Conservation (phyloP, 2,888 invertebrate species). For the Caenorhabditis afra region DNA sequence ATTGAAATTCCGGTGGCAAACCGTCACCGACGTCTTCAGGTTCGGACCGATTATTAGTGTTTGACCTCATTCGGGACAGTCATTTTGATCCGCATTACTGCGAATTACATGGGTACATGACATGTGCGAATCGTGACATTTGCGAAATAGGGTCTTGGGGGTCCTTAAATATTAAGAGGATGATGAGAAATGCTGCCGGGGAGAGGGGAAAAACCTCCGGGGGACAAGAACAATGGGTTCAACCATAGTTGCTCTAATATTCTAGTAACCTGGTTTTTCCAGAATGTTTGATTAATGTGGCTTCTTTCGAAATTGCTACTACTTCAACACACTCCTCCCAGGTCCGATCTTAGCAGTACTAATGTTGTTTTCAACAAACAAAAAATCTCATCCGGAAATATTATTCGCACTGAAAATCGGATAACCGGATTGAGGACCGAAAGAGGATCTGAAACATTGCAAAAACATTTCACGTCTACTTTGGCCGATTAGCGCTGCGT, state of each 20-base stretch:
- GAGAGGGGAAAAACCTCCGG: not conserved
- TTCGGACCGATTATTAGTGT: too few relatives aligned
- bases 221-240: conserved; percentile 22
- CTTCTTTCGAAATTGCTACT: not conserved
- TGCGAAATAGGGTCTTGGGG: too few relatives aligned
- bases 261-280: conserved; percentile 27
- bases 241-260: conserved; percentile 38
- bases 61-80: too few relatives aligned
- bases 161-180: too few relatives aligned
- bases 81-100: too few relatives aligned
- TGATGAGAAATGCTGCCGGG: not conserved
- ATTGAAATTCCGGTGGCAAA: too few relatives aligned
- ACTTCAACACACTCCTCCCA: too few relatives aligned
- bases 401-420: conserved; percentile 5
- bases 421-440: not conserved
- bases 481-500: not conserved
- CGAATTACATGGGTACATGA: too few relatives aligned
- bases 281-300: not conserved
- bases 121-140: too few relatives aligned
- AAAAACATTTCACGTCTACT: conserved; percentile 6
- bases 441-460: conserved; percentile 2
- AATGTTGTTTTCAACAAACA: too few relatives aligned
- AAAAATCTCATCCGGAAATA: conserved; percentile 22
- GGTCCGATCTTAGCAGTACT: too few relatives aligned
- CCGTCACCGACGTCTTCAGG: too few relatives aligned